Base-by-base conservation (phyloP, 1,140 invertebrate genomes). In the Plutomurus gul region DNA sequence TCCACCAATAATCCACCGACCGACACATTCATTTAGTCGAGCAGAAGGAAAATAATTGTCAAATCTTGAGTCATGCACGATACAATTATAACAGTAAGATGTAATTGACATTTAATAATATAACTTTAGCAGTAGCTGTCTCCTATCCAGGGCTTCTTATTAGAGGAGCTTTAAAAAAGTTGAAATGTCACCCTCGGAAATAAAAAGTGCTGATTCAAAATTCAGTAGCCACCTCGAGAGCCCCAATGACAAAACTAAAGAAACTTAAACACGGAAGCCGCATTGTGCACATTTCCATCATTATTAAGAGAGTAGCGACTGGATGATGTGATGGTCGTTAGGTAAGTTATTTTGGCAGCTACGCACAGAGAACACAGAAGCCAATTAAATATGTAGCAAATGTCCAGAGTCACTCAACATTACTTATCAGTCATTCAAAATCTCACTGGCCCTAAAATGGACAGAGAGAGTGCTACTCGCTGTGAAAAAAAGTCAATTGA, bases 371-470 rank as follows among this genome's bases (percentile, higher is more conserved):
- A 36, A 36, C n/a, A n/a, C n/a, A n/a, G 11, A 40, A 43, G 70
- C 25, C 20, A 40, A 40, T 72, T 72, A 40, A 72, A 72, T 40
- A 25, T 40, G 70, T 43, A 72, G 40, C 40, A 72, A 72, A 72
- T 40, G 70, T 72, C 70, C 22, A 20, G 30, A 39, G 70, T 72
- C 70, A 46, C 36, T 4, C 36, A 72, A 37, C 37, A 72, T 72
- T 72, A 72, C 10, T 20, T 72, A 72, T 72, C 70, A 72, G 37
- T 72, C 70, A 72, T 72, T n/a, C 70, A 72, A 25, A 72, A 43
- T 72, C 40, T 72, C 70, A 40, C 36, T 10, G 36, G 18, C 36
- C 40, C 40, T 43, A 40, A 40, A 72, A 60, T 60, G 22, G 27
- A n/a, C 7, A 70, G 60, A 33, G 60, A 70, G 60, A 70, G n/a